Percentiles rank a stretch among this genome's conserved stretches.
These are phyloP conservation scores for Sycophila sp. DNA, from an alignment of 1,140 invertebrate genomes.

Conservation along the genomic window DNA sequence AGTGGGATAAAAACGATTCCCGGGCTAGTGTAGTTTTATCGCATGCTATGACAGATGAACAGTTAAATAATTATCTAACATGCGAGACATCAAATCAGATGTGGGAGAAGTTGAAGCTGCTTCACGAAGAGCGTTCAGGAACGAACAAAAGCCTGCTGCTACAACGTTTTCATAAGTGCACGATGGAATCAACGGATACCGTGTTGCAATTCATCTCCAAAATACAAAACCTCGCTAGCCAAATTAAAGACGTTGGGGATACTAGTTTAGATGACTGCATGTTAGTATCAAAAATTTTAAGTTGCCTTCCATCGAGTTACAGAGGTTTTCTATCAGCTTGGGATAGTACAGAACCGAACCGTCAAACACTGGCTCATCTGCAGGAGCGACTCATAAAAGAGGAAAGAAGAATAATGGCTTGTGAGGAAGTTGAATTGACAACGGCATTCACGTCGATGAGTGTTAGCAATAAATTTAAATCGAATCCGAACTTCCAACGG, in stretches of 20 bases:
- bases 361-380: constrained; percentile 42
- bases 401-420: background rate
- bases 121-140: constrained; percentile 22
- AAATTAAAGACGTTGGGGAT: constrained; percentile 45
- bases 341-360: constrained; percentile 46
- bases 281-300: constrained; percentile 52
- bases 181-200: constrained; percentile 33
- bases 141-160: constrained; percentile 8
- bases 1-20: constrained; percentile 32
- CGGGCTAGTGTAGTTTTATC: constrained; percentile 25
- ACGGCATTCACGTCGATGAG: constrained; percentile 9
- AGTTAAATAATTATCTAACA: constrained; percentile 31
- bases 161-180: constrained; percentile 11
- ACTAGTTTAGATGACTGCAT: constrained; percentile 45
- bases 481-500: background rate
- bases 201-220: constrained; percentile 39
- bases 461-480: background rate
- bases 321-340: constrained; percentile 45
- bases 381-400: constrained; percentile 36
- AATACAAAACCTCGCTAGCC: constrained; percentile 44
- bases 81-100: constrained; percentile 25
- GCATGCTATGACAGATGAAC: constrained; percentile 11
- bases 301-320: constrained; percentile 46
- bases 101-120: background rate
- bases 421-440: constrained; percentile 18